Conservation (phyloP, 92 coral and sea anemone species). For the Blastomussa wellsi region DNA sequence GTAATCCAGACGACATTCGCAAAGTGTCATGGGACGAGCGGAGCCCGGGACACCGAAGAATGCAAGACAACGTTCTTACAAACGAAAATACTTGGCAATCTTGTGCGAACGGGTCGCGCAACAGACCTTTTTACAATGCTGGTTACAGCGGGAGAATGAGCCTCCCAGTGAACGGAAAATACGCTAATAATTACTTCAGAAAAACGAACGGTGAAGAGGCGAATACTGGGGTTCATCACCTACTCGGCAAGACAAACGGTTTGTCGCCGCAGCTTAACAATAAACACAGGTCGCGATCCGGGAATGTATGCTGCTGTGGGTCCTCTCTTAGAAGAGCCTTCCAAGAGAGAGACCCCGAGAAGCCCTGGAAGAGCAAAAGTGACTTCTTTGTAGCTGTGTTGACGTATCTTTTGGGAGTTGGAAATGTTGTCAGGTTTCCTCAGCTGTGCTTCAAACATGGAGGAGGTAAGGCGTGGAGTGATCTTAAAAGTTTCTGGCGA, state of each 20-base stretch:
- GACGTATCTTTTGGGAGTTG: slow-evolving; percentile 82
- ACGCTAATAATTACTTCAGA: slow-evolving; percentile 19
- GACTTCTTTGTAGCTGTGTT: slow-evolving; percentile 73
- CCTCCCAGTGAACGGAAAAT: slow-evolving; percentile 37
- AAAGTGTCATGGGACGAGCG: slow-evolving; percentile 5
- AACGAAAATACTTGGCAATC: slow-evolving; percentile 14
- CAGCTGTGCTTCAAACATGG: slow-evolving; percentile 87
- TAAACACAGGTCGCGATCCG: slow-evolving; percentile 4
- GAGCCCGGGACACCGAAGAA: not conserved
- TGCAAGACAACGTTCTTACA: not conserved
- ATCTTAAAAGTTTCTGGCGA: not conserved
- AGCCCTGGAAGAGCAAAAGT: slow-evolving; percentile 57
- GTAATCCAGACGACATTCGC: slow-evolving; percentile 3
- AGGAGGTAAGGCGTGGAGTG: slow-evolving; percentile 72
- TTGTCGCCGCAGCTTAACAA: not conserved
- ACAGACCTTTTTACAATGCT: slow-evolving; percentile 1
- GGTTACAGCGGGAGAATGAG: slow-evolving; percentile 21
- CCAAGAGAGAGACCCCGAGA: slow-evolving; percentile 25
- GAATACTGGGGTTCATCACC: not conserved
- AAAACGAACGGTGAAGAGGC: not conserved
- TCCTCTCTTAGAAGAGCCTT: not conserved
- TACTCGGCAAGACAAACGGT: slow-evolving; percentile 4
- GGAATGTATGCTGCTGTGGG: slow-evolving; percentile 15
- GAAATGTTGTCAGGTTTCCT: slow-evolving; percentile 87
- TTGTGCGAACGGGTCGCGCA: not conserved